Percentiles rank a stretch among this genome's conserved stretches.
Evolutionary conservation across 2,888 invertebrate species (phyloP).

Genomic region (Neoascia interrupta): DNA sequence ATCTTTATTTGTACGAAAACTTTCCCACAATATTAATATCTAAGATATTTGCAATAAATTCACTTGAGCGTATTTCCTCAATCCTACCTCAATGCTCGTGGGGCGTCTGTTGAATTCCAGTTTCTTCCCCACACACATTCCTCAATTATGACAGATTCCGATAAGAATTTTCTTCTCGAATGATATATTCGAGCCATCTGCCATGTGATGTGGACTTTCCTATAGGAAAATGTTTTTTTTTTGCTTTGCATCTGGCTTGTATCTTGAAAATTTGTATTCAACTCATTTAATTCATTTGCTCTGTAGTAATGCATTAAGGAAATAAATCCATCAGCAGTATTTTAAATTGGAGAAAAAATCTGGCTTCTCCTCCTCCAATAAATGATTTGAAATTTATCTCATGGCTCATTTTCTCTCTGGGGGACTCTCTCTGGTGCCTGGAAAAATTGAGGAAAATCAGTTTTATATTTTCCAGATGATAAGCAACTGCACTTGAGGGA

Average conservation of each 20-base stretch:
- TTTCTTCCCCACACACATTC: neutral
- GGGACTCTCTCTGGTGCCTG: too few species aligned
- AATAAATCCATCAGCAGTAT: neutral
- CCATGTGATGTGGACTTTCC: too few species aligned
- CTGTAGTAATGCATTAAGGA: neutral
- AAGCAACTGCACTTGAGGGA: neutral
- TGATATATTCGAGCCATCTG: too few species aligned
- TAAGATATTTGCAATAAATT: too few species aligned
- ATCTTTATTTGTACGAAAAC: too few species aligned
- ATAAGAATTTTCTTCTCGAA: neutral
- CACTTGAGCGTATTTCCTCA: too few species aligned
- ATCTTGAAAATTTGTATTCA: neutral
- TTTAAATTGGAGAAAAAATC: neutral
- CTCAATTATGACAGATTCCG: neutral
- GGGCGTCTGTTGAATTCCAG: neutral
- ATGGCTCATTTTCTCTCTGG: too few species aligned
- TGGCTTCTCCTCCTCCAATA: too few species aligned
- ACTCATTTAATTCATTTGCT: neutral
- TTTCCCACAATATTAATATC: too few species aligned
- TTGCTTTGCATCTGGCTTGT: neutral
- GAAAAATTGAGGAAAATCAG: too few species aligned
- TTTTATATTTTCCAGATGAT: neutral
- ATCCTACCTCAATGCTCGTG: neutral
- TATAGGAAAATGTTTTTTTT: too few species aligned
- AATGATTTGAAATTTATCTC: too few species aligned